A percentile compares a stretch with the other conserved stretches of the same genome.
Evolutionary conservation across 2,113 vertebrate genomes (phyloP).

Genomic region (Plecturocebus donacophilus): DNA sequence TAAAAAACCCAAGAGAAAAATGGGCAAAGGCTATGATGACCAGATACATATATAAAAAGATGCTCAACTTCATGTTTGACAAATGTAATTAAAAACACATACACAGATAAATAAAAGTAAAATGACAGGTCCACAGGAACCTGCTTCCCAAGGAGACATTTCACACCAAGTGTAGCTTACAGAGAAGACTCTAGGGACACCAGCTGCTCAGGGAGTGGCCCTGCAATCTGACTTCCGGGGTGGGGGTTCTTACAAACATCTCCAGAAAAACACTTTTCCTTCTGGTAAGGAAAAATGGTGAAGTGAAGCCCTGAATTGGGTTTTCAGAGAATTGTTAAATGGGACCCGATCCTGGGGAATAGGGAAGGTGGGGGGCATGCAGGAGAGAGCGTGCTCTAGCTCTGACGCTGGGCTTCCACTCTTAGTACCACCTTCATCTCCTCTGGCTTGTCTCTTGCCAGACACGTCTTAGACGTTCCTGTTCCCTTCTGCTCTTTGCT

Average conservation of each 20-base stretch:
- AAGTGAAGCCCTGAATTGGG: background rate
- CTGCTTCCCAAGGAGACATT: background rate
- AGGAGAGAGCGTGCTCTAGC: rapidly evolving
- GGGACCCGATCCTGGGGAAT: background rate
- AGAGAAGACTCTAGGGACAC: background rate
- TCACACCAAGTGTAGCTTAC: background rate
- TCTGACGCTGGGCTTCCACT: rapidly evolving
- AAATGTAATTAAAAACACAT: background rate
- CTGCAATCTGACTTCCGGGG: background rate
- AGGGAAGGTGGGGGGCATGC: rapidly evolving
- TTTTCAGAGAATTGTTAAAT: background rate
- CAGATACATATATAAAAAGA: background rate
- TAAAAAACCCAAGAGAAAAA: background rate
- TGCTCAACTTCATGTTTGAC: background rate
- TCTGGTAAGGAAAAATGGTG: background rate
- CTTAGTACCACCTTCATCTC: background rate
- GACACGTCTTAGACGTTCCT: background rate
- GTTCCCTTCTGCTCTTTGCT: background rate
- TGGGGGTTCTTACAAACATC: background rate
- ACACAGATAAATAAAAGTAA: background rate
- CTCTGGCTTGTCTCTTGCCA: background rate
- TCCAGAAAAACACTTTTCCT: background rate
- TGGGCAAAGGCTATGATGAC: background rate
- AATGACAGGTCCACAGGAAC: background rate
- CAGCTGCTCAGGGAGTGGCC: background rate